Percentiles rank a stretch among this genome's conserved stretches.
Evolutionary conservation across 1,140 invertebrate species (phyloP).

Genomic region (Cydia amplana): DNA sequence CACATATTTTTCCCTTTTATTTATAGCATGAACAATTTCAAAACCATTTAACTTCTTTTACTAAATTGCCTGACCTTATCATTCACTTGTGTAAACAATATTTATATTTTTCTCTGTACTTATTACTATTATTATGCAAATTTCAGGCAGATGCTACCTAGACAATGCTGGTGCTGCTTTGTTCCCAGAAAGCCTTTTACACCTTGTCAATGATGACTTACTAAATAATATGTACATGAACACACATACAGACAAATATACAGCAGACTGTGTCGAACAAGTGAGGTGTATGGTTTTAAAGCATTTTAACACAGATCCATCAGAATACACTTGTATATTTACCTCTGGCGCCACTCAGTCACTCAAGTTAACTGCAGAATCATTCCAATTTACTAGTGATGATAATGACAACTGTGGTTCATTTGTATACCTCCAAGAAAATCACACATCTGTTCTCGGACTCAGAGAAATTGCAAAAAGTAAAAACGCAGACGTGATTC

Average conservation of each 20-base stretch:
- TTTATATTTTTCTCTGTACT: conserved; percentile 32
- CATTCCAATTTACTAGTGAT: conserved; percentile 83
- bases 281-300: conserved; percentile 89
- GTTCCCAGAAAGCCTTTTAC: conserved; percentile 88
- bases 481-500: conserved; percentile 77
- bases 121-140: conserved; percentile 35
- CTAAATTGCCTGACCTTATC: too few species aligned
- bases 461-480: conserved; percentile 86
- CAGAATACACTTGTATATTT: conserved; percentile 94
- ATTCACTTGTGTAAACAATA: conserved; percentile 19
- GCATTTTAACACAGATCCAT: conserved; percentile 89
- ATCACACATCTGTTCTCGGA: conserved; percentile 97
- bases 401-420: conserved; percentile 73
- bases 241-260: conserved; percentile 91
- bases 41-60: too few species aligned
- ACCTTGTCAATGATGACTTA: conserved; percentile 84
- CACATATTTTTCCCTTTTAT: too few species aligned
- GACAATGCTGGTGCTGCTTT: conserved; percentile 95
- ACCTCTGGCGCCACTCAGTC: conserved; percentile 93
- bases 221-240: conserved; percentile 89
- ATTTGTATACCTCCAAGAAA: conserved; percentile 93
- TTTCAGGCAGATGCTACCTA: conserved; percentile 88
- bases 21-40: too few species aligned
- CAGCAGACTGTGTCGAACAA: conserved; percentile 90
- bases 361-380: conserved; percentile 91